Evolutionary conservation across 2,888 invertebrate species (phyloP), one percentile per base, ranked within the genome.

Genomic region (Drosophila prostipennis): DNA sequence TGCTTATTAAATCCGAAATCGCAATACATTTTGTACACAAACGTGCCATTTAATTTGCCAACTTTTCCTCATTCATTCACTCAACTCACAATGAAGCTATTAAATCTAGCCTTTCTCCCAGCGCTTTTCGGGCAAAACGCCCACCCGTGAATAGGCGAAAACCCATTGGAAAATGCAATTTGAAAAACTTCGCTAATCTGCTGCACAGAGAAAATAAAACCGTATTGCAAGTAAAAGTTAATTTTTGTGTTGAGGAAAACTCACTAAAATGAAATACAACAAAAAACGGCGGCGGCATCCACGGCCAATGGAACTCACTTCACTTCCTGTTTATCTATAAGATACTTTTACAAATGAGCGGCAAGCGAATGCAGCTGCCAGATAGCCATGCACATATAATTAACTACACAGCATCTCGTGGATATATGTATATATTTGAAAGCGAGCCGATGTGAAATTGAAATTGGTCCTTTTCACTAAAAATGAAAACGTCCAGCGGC

Each of bases 401-500:
- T 83, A 82, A 84, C 71, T 56, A 42, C 74, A 61, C 65, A 67
- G 73, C 74, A 72, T 59, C 71, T 77, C 71, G 68, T 73, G 75
- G 71, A 67, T 71, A 58, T 49, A 67, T 71, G 56, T 49, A 61
- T n/a, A 42, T 74, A 81, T 74, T 84, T 79, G 80, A 84, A 84
- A 87, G 76, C 76, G 51, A 52, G 58, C 54, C 64, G 37, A 54
- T 63, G 63, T 65, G 64, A 85, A 82, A 83, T 81, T 79, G 72
- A 85, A 81, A 82, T 87, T 83, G 80, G 86, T 84, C 83, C 83
- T 84, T 88, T 88, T 88, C 80, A 77, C 86, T 73, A 59, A 74
- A 73, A 81, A 69, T 72, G 74, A 72, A 83, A 87, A 69, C 42
- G 61, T 61, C 40, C 51, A 65, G 53, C 49, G 36, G 59, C 54